These are phyloP conservation scores for Drosophila kambysellisi DNA, from an alignment of 2,888 invertebrate species.

Conservation along the genomic window DNA sequence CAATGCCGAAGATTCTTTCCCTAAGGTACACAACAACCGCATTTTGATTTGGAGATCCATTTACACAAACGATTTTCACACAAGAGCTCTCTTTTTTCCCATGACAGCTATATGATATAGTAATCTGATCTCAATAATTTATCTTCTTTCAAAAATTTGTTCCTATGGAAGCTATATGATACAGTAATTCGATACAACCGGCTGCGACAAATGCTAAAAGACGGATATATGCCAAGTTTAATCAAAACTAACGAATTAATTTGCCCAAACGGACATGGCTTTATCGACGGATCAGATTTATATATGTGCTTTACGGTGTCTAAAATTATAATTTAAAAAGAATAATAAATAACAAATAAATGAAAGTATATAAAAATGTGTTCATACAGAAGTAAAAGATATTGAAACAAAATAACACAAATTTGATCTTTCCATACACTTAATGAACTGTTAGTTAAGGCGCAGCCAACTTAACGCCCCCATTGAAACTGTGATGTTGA, in stretches of 20 bases:
- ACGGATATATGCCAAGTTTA: too few relatives aligned
- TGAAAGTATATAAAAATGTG: neutral
- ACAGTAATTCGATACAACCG: neutral
- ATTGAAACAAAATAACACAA: neutral
- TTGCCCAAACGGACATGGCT: neutral
- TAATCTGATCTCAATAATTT: neutral
- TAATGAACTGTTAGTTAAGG: neutral
- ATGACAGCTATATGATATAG: neutral
- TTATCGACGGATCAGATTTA: neutral
- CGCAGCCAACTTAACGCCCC: conserved; percentile 19
- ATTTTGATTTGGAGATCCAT: neutral
- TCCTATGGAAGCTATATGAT: neutral
- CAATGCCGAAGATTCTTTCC: neutral
- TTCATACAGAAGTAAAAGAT: neutral
- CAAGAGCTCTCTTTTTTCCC: neutral
- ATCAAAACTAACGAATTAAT: too few relatives aligned
- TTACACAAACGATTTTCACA: neutral
- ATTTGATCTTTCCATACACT: neutral
- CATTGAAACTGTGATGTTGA: neutral
- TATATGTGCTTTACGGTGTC: neutral
- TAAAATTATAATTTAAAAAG: neutral
- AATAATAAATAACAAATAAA: too few relatives aligned
- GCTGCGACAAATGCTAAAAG: too few relatives aligned
- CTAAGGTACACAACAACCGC: neutral
- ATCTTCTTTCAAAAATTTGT: neutral